These are phyloP conservation scores for Dendronephthya gigantea DNA, from an alignment of 64 coral and sea anemone genomes.

Conservation along the genomic window DNA sequence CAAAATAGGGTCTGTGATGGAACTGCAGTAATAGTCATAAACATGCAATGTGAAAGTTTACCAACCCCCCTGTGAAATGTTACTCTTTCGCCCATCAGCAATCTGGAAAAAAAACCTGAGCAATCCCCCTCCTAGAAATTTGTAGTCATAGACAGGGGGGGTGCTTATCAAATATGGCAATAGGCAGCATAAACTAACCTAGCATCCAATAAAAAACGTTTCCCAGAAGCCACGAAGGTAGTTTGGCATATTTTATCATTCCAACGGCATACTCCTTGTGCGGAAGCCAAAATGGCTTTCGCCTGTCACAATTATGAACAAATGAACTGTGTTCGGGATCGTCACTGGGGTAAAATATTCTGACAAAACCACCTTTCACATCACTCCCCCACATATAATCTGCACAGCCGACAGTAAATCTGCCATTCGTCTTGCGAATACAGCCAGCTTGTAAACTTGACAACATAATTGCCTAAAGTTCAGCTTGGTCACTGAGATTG, in stretches of 20 bases:
- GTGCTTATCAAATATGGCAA: no score
- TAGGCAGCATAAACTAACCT: not conserved
- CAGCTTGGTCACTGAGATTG: no score
- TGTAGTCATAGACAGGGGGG: no score
- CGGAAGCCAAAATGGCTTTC: not conserved
- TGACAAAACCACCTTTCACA: not conserved
- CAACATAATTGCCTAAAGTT: no score
- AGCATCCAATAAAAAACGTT: not conserved
- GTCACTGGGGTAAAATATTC: not conserved
- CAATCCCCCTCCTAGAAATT: no score
- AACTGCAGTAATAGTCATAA: no score
- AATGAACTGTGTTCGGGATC: not conserved
- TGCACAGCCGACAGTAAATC: not conserved
- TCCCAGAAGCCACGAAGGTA: not conserved
- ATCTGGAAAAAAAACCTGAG: no score
- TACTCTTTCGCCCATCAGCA: no score
- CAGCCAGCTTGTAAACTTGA: not conserved
- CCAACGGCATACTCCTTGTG: not conserved
- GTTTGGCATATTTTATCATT: conserved; percentile 5
- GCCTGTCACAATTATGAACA: not conserved
- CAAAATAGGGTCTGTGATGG: no score
- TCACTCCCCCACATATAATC: conserved; percentile 16
- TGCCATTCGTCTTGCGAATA: not conserved
- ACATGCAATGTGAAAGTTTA: no score
- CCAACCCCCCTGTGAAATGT: no score